Evolutionary conservation across 2,797 vertebrate genomes (phyloP).

Genomic region (Cottoperca gobio): DNA sequence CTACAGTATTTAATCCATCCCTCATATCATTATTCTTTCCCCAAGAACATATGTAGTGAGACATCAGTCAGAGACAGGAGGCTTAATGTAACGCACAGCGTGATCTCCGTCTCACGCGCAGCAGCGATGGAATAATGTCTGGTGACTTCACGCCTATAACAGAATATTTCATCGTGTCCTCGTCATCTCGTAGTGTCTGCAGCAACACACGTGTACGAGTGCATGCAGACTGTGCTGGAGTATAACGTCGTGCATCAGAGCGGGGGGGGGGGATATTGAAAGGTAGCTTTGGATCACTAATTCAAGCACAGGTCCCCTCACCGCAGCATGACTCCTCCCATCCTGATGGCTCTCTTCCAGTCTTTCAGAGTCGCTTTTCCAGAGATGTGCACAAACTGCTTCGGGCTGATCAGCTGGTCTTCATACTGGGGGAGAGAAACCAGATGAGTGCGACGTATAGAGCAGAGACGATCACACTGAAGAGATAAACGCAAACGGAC

Average conservation of each 20-base stretch:
- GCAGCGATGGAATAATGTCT: neutral
- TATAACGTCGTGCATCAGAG: neutral
- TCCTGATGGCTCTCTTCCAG: conserved; percentile 98
- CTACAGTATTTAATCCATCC: neutral
- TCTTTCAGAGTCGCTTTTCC: conserved; percentile 98
- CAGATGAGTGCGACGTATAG: neutral
- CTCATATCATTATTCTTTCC: too few species aligned
- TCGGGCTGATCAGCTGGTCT: conserved; percentile 97
- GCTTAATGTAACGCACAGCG: neutral
- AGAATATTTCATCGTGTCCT: neutral
- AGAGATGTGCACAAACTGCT: conserved; percentile 98
- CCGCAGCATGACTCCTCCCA: conserved; percentile 98
- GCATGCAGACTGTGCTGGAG: neutral
- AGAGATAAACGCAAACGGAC: neutral
- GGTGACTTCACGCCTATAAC: neutral
- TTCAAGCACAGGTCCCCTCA: conserved; percentile 67
- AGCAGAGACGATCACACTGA: too few species aligned
- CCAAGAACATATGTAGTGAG: neutral
- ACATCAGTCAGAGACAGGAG: neutral
- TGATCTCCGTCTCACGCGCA: neutral
- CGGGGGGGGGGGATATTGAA: conserved; percentile 1
- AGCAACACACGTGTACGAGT: neutral
- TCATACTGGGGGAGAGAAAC: conserved; percentile 86
- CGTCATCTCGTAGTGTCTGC: neutral
- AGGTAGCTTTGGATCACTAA: neutral